These are phyloP conservation scores for Ptyas mucosa DNA, from an alignment of 2,113 vertebrate species.

Conservation along the genomic window DNA sequence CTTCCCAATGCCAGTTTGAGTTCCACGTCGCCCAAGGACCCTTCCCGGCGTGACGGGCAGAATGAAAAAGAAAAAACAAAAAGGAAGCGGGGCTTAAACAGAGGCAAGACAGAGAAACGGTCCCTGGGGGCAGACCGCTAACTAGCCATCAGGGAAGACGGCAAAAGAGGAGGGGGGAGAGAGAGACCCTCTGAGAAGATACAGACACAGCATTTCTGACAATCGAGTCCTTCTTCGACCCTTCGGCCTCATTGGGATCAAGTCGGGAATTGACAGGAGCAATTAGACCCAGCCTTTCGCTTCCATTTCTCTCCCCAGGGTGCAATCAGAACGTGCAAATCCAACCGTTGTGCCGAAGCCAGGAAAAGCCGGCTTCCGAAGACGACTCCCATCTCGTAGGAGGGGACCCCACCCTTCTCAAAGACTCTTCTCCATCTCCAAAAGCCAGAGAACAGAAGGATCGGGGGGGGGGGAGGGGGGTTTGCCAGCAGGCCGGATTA, in stretches of 20 bases:
- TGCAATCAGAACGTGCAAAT: background rate
- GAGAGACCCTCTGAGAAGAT: background rate
- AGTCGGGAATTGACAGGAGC: background rate
- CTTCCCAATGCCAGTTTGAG: background rate
- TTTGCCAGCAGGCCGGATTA: background rate
- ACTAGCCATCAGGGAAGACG: background rate
- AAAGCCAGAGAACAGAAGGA: background rate
- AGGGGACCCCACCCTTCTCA: background rate
- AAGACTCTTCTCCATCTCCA: background rate
- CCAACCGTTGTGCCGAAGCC: background rate
- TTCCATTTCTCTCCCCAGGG: background rate
- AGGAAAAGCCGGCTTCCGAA: background rate
- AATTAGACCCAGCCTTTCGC: background rate
- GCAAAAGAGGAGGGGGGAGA: too few species aligned
- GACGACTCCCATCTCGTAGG: background rate
- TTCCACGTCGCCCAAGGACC: background rate
- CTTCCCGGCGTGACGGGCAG: background rate
- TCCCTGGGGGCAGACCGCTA: background rate
- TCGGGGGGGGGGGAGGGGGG: fast-evolving
- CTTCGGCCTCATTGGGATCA: background rate
- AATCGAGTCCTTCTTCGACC: background rate
- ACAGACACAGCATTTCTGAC: background rate
- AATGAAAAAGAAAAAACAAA: background rate
- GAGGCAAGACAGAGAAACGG: background rate
- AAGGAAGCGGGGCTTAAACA: background rate